phyloP scores from a whole-genome alignment of 2,113 vertebrate species.

The Atrichornis clamosus region DNA sequence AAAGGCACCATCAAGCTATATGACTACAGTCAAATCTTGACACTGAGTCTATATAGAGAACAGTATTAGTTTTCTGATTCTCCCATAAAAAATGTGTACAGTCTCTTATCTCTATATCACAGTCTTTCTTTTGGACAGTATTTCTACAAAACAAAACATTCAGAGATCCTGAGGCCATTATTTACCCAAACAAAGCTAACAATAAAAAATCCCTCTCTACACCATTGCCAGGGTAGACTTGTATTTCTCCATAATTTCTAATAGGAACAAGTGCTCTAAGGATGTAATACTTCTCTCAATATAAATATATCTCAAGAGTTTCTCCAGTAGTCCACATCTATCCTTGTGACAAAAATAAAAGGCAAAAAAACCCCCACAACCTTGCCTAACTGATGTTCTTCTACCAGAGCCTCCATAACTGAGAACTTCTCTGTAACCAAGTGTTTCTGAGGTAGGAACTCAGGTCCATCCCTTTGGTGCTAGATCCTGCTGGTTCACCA shows the following conservation, averaged over 20 bases:
- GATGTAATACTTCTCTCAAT: too few species aligned
- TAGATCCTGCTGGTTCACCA: constrained; percentile 31
- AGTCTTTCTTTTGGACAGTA: neutral
- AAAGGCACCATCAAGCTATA: neutral
- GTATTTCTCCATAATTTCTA: neutral
- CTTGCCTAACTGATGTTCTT: neutral
- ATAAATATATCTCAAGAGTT: neutral
- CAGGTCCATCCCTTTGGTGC: neutral
- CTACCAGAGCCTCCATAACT: neutral
- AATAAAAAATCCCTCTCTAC: neutral
- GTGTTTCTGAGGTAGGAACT: neutral
- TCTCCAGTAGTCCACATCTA: neutral
- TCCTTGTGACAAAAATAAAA: neutral
- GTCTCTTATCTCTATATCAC: neutral
- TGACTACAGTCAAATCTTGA: neutral
- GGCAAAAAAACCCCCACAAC: neutral
- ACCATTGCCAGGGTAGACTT: neutral
- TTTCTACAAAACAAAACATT: neutral
- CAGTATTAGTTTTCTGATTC: constrained; percentile 18
- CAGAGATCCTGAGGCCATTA: neutral
- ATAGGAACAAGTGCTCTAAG: neutral
- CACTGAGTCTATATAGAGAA: neutral
- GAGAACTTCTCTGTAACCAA: neutral
- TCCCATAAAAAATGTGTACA: neutral
- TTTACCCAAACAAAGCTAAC: neutral